A percentile compares a stretch with the other conserved stretches of the same genome.
Conservation (phyloP, 2,888 invertebrate species). For the Steinernema carpocapsae region DNA sequence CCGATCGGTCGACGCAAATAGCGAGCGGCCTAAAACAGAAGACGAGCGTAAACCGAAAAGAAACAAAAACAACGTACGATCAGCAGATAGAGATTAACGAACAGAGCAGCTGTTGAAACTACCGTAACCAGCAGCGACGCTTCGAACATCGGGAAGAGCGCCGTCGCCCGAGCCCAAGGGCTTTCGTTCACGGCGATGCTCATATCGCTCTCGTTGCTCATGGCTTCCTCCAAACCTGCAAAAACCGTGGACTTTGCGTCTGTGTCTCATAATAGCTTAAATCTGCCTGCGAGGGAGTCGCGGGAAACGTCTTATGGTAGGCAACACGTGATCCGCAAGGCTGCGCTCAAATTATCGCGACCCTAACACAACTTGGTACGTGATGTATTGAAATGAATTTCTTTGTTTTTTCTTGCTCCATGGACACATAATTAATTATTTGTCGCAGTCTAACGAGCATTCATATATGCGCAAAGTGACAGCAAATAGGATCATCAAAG, state of each 20-base stretch:
- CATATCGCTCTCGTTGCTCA: constrained; percentile 24
- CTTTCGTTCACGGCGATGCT: constrained; percentile 10
- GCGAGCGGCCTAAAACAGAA: constrained; percentile 56
- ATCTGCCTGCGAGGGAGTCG: background rate
- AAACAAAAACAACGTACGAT: constrained; percentile 47
- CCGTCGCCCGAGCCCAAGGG: constrained; percentile 22
- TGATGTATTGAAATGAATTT: constrained; percentile 8
- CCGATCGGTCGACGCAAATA: constrained; percentile 61
- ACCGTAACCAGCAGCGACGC: constrained; percentile 55
- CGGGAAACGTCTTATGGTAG: background rate
- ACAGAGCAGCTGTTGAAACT: constrained; percentile 54
- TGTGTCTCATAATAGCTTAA: background rate
- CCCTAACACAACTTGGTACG: background rate
- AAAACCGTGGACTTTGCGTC: background rate
- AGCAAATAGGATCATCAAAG: constrained; percentile 1
- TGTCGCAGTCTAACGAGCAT: constrained; percentile 14
- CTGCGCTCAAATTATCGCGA: background rate
- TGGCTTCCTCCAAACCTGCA: background rate
- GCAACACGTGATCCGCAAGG: background rate
- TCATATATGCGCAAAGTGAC: constrained; percentile 28
- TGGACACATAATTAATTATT: constrained; percentile 29
- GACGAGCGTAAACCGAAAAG: background rate
- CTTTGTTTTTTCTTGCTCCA: constrained; percentile 22
- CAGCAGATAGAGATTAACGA: constrained; percentile 62
- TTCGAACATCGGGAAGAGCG: constrained; percentile 44